These are phyloP conservation scores for Hyphantria cunea DNA, from an alignment of 1,140 invertebrate genomes.

Conservation along the genomic window DNA sequence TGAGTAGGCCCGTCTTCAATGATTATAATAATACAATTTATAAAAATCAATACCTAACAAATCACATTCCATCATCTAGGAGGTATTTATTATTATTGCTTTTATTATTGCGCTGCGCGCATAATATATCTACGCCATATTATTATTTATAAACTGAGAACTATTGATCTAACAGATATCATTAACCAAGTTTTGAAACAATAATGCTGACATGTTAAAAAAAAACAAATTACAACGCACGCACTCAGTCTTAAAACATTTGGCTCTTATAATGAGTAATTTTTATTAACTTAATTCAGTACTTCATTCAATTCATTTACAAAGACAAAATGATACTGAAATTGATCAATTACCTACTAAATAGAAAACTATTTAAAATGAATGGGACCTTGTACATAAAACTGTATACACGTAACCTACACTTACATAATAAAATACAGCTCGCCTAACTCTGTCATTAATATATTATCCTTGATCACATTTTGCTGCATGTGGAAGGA, in stretches of 20 bases:
- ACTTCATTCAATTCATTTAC: constrained; percentile 30
- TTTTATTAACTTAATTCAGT: constrained; percentile 54
- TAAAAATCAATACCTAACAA: constrained; percentile 19
- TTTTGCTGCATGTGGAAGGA: constrained; percentile 66
- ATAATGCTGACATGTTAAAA: constrained; percentile 2
- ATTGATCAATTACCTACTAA: constrained; percentile 17
- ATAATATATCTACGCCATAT: constrained; percentile 4
- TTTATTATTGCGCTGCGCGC: constrained; percentile 1
- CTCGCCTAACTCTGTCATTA: constrained; percentile 56
- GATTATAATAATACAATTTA: constrained; percentile 31
- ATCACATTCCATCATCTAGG: constrained; percentile 22
- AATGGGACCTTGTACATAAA: constrained; percentile 47
- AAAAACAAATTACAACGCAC: constrained; percentile 45
- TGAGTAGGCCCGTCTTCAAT: constrained; percentile 53
- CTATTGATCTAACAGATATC: neutral
- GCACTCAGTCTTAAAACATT: constrained; percentile 79
- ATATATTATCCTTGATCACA: constrained; percentile 60
- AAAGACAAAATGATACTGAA: constrained; percentile 24
- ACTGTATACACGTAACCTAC: constrained; percentile 39
- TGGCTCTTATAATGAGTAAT: constrained; percentile 74
- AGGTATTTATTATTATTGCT: constrained; percentile 17
- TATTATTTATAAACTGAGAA: constrained; percentile 11
- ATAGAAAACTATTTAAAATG: constrained; percentile 51
- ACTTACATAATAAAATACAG: constrained; percentile 48
- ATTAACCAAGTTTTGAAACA: neutral